Evolutionary conservation across 2,888 invertebrate species (phyloP).

Genomic region (Gymnocheta viridis): DNA sequence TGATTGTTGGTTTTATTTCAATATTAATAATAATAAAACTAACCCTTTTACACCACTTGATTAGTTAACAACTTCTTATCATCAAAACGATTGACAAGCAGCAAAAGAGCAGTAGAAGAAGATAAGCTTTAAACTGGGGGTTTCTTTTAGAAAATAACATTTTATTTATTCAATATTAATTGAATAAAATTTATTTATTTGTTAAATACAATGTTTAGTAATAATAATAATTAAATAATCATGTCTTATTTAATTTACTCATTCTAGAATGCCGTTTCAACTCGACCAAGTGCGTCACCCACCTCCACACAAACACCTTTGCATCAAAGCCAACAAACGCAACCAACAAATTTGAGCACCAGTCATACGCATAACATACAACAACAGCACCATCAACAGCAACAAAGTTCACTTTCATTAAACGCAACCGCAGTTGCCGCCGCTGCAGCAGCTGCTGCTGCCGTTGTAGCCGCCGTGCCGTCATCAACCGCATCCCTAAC

Average conservation of each 20-base stretch:
- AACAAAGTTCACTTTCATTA: conserved; percentile 72
- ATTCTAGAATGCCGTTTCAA: conserved; percentile 84
- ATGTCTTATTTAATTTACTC: conserved; percentile 24
- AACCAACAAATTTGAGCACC: conserved; percentile 72
- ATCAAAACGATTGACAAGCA: conserved; percentile 27
- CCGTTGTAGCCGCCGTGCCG: conserved; percentile 75
- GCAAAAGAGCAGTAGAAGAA: conserved; percentile 25
- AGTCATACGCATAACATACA: conserved; percentile 33
- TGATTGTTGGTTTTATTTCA: conserved; percentile 29
- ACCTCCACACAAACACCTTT: conserved; percentile 83
- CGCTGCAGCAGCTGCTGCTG: conserved; percentile 76
- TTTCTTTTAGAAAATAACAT: background rate
- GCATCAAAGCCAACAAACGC: conserved; percentile 76
- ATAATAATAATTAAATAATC: conserved; percentile 8
- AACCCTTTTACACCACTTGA: conserved; percentile 23
- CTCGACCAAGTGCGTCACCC: conserved; percentile 87
- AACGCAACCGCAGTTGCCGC: conserved; percentile 73
- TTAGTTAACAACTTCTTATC: conserved; percentile 38
- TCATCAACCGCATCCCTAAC: conserved; percentile 70
- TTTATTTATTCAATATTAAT: conserved; percentile 31
- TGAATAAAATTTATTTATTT: conserved; percentile 44
- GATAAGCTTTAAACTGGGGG: conserved; percentile 16
- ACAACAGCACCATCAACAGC: conserved; percentile 56
- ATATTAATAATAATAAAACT: conserved; percentile 14
- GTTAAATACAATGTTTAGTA: background rate